phyloP scores from a whole-genome alignment of 2,113 vertebrate genomes.

The Tamias sibiricus region DNA sequence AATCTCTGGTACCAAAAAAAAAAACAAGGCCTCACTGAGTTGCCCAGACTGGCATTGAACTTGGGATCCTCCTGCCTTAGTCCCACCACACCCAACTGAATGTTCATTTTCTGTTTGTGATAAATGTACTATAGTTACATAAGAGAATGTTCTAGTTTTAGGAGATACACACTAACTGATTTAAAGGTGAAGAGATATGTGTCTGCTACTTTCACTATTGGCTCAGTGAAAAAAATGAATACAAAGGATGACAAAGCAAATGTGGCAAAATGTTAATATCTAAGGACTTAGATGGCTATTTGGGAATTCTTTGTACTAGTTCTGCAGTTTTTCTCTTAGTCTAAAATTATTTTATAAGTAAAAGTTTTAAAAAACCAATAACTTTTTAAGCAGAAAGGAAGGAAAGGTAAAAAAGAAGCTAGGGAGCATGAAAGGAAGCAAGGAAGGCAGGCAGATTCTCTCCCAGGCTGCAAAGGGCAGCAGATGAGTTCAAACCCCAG shows the following conservation, averaged over 20 bases:
- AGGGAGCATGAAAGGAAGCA: background rate
- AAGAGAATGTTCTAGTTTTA: background rate
- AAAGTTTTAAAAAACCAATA: background rate
- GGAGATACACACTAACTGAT: background rate
- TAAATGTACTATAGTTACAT: background rate
- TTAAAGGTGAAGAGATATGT: background rate
- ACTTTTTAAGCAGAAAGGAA: background rate
- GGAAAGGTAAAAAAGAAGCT: background rate
- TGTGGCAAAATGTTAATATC: background rate
- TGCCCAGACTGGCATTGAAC: too few relatives aligned
- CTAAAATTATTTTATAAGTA: background rate
- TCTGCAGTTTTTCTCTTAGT: background rate
- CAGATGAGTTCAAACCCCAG: background rate
- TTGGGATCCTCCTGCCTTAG: too few relatives aligned
- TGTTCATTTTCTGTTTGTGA: background rate
- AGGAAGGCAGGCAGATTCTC: background rate
- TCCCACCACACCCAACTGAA: background rate
- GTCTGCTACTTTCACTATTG: background rate
- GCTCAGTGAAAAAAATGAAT: background rate
- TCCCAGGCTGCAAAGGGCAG: background rate
- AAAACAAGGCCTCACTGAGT: too few relatives aligned
- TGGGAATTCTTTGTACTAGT: background rate
- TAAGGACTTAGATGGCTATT: background rate
- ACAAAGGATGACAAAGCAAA: background rate
- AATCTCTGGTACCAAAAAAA: background rate